A percentile compares a stretch with the other conserved stretches of the same genome.
These are phyloP conservation scores for Aeoliscus strigatus DNA, from an alignment of 2,797 vertebrate species.

Conservation along the genomic window DNA sequence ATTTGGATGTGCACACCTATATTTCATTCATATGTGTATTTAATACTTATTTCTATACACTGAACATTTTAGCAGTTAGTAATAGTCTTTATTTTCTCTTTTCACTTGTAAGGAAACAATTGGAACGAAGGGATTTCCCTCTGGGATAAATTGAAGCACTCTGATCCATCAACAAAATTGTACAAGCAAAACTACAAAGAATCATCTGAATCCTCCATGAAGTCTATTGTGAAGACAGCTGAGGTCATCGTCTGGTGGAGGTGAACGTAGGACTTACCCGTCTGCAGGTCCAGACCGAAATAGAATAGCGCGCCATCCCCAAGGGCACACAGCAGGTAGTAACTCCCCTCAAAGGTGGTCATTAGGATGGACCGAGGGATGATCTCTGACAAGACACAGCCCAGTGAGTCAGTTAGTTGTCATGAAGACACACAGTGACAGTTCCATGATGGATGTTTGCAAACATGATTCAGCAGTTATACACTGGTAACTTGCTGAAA, in stretches of 20 bases:
- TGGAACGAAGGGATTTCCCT: too few species aligned
- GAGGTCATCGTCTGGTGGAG: constrained; percentile 2
- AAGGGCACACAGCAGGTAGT: constrained; percentile 95
- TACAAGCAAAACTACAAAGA: too few species aligned
- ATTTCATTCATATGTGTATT: too few species aligned
- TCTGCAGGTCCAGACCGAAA: constrained; percentile 92
- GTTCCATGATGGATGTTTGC: constrained; percentile 28
- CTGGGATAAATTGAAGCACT: too few species aligned
- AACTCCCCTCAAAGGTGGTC: constrained; percentile 97
- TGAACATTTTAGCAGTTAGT: too few species aligned
- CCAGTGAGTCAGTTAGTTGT: constrained; percentile 46
- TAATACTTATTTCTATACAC: too few species aligned
- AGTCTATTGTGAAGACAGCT: too few species aligned
- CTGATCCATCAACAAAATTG: too few species aligned
- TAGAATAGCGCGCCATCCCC: constrained; percentile 98
- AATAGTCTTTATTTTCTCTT: too few species aligned
- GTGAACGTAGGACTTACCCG: constrained; percentile 70
- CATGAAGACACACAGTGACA: constrained; percentile 10
- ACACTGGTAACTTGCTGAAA: constrained; percentile 13
- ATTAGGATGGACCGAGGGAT: constrained; percentile 98
- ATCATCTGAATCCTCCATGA: too few species aligned
- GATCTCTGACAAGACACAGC: constrained; percentile 81
- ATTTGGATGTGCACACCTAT: too few species aligned
- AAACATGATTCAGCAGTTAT: constrained; percentile 29
- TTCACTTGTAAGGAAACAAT: too few species aligned